Evolutionary conservation across 2,888 invertebrate species (phyloP), one percentile per base, ranked within the genome.

Genomic region (Nasonovia ribisnigri): DNA sequence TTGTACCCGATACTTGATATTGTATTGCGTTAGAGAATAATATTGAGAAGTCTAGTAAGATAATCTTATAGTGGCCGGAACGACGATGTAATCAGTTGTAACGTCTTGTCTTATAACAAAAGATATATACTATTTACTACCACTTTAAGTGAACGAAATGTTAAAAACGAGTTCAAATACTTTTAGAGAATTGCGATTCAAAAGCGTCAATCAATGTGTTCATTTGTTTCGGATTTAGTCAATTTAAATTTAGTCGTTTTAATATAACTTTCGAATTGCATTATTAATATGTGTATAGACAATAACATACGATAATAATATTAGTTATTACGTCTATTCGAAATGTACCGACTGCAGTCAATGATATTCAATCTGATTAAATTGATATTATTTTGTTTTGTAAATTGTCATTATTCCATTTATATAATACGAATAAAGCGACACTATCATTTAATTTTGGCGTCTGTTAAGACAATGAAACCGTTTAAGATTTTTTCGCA

Each of bases 401-500:
- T 54, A 29, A 46, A 67, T 60, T 29, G 16, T 20, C 36, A 77
- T 36, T 77, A 46, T n/a, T n/a, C n/a, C 46, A 46, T 77, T 77
- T 2, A 20, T 77, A 3, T 77, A 77, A 20, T 43, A 60, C 8
- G 43, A 89, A 29, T 43, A 42, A 46, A 29, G 13, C 29, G 16
- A 86, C 46, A 86, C 29, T 60, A 8, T 4, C 1, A 90, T 46
- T 90, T 46, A 4, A 42, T 67, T 46, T 90, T 10, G 46, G n/a
- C 46, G 46, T 90, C 90, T 67, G n/a, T n/a, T 90, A n/a, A 26
- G n/a, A 90, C 90, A 60, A 90, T 46, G 90, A 90, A n/a, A 90
- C 46, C 77, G 77, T 77, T 77, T 77, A 77, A 77, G 36, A 77
- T 36, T 77, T 77, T n/a, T 77, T 20, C 36, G 67, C 16, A 3